Conservation (phyloP, 2,113 vertebrate genomes). For the Xiphias gladius region DNA sequence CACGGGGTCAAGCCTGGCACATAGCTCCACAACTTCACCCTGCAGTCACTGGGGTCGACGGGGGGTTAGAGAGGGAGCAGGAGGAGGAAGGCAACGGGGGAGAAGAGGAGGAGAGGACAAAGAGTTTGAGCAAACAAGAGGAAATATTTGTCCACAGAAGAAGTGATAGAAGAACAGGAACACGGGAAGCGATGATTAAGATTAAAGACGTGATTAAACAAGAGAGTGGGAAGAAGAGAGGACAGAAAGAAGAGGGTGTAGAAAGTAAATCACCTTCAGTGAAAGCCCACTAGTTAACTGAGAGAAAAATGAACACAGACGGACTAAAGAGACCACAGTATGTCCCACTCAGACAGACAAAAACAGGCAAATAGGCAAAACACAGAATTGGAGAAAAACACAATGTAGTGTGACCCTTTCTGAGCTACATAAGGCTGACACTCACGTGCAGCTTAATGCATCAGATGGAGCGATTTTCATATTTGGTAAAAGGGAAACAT, state of each 20-base stretch:
- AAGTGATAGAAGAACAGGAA: constrained; percentile 50
- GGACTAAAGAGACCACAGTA: background rate
- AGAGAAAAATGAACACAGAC: background rate
- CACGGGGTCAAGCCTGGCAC: constrained; percentile 98
- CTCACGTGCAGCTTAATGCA: constrained; percentile 10
- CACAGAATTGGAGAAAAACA: constrained; percentile 11
- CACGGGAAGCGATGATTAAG: background rate
- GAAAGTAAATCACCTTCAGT: constrained; percentile 14
- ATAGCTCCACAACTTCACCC: constrained; percentile 99
- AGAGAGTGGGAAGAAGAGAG: background rate
- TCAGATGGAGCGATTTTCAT: constrained; percentile 9
- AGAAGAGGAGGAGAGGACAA: constrained; percentile 64
- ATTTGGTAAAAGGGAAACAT: background rate
- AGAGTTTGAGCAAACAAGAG: constrained; percentile 51
- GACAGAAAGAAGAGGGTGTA: constrained; percentile 10
- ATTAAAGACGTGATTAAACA: background rate
- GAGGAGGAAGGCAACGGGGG: constrained; percentile 49
- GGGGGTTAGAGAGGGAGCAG: background rate
- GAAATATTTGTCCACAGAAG: constrained; percentile 26
- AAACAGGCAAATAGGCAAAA: constrained; percentile 7
- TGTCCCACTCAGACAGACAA: background rate
- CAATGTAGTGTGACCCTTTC: background rate
- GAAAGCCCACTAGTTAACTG: background rate
- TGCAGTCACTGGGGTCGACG: constrained; percentile 91
- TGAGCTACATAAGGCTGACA: constrained; percentile 2